These are phyloP conservation scores for Rhopilema esculentum DNA, from an alignment of 30 jellyfish, hydroid and myxozoan genomes.

Conservation along the genomic window DNA sequence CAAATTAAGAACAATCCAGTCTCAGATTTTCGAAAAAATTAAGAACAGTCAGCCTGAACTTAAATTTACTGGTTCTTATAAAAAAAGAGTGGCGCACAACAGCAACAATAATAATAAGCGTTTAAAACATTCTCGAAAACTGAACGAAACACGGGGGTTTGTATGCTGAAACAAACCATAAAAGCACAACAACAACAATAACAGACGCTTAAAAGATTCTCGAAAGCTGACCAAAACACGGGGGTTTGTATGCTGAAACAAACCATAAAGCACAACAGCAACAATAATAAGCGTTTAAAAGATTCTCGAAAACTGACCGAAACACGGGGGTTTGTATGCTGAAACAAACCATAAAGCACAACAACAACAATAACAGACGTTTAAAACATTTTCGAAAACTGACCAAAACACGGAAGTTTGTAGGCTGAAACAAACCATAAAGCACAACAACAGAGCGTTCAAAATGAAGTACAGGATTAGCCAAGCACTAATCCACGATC, in stretches of 20 bases:
- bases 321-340: too few relatives aligned
- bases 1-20: too few relatives aligned
- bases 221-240: background rate
- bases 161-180: background rate
- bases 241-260: too few relatives aligned
- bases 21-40: too few relatives aligned
- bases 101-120: too few relatives aligned
- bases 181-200: background rate
- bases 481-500: slow-evolving; percentile 8
- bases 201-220: background rate
- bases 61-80: too few relatives aligned
- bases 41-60: too few relatives aligned
- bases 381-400: background rate
- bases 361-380: background rate
- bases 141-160: background rate
- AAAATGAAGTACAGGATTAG: slow-evolving; percentile 13
- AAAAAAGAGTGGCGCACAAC: too few relatives aligned
- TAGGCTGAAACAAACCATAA: too few relatives aligned
- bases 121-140: background rate
- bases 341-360: too few relatives aligned
- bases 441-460: slow-evolving; percentile 6
- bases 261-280: background rate
- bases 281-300: slow-evolving; percentile 4
- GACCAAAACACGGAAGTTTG: background rate
- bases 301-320: too few relatives aligned